These are phyloP conservation scores for Campoletis sonorensis DNA, from an alignment of 1,140 invertebrate species.

Conservation along the genomic window DNA sequence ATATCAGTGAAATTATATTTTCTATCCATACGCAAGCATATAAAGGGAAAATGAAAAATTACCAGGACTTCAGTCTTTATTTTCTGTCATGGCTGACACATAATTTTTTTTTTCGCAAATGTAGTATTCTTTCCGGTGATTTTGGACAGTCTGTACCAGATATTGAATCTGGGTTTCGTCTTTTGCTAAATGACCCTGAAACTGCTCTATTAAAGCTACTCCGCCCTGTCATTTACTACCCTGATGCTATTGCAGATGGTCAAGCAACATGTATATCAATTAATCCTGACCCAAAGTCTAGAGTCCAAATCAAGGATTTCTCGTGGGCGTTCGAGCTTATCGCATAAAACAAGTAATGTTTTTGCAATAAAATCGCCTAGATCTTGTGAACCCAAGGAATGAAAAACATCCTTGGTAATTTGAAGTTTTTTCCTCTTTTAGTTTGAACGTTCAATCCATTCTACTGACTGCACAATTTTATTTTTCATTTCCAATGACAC, in stretches of 20 bases:
- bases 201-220: not conserved
- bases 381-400: not conserved
- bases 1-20: no score
- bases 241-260: slow-evolving; percentile 48
- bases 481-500: slow-evolving; percentile 47
- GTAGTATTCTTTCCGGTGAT: not conserved
- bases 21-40: not conserved
- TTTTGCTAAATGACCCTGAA: not conserved
- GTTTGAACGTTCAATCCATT: not conserved
- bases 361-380: slow-evolving; percentile 42
- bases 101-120: not conserved
- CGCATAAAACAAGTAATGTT: slow-evolving; percentile 40
- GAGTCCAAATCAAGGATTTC: slow-evolving; percentile 45
- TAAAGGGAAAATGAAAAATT: no score
- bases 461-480: slow-evolving; percentile 47
- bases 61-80: not conserved
- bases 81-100: not conserved
- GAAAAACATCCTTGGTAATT: not conserved
- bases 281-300: slow-evolving; percentile 13
- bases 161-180: not conserved
- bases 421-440: not conserved
- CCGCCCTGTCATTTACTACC: slow-evolving; percentile 43
- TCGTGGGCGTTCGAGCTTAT: slow-evolving; percentile 44
- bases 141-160: not conserved
- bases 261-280: slow-evolving; percentile 40